These are phyloP conservation scores for Dolichotis patagonum DNA, from an alignment of 2,113 vertebrate species.

Conservation along the genomic window DNA sequence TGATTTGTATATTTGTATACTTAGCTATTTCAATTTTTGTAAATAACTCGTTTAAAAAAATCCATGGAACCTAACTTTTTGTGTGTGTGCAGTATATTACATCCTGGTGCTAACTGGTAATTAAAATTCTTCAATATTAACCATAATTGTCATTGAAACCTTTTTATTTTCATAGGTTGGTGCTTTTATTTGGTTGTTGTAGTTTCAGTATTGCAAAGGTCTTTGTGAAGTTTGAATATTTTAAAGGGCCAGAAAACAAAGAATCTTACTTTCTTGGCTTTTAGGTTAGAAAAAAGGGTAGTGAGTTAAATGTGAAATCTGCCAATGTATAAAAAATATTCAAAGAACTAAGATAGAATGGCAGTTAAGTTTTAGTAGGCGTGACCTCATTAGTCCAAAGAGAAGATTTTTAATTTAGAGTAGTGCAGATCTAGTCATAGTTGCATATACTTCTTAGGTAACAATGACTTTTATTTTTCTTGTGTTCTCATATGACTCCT, in stretches of 20 bases:
- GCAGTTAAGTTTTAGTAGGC: not conserved
- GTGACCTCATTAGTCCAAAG: conserved; percentile 10
- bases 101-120: not conserved
- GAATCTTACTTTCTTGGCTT: not conserved
- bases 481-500: not conserved
- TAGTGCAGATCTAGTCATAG: not conserved
- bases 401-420: conserved; percentile 10
- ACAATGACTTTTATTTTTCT: not conserved
- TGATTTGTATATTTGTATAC: not conserved
- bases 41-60: not conserved
- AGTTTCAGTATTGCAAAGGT: not conserved
- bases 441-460: not conserved
- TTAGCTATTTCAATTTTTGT: not conserved
- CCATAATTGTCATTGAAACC: not conserved
- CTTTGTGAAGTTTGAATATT: conserved; percentile 46
- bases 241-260: conserved; percentile 23
- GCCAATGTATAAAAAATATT: not conserved
- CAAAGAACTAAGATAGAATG: conserved; percentile 10
- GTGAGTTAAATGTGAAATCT: not conserved
- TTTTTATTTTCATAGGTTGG: not conserved
- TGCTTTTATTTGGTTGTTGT: not conserved
- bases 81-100: not conserved
- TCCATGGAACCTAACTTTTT: not conserved
- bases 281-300: not conserved
- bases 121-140: not conserved